Conservation (phyloP, 2,113 vertebrate genomes). For the Ageneiosus marmoratus region DNA sequence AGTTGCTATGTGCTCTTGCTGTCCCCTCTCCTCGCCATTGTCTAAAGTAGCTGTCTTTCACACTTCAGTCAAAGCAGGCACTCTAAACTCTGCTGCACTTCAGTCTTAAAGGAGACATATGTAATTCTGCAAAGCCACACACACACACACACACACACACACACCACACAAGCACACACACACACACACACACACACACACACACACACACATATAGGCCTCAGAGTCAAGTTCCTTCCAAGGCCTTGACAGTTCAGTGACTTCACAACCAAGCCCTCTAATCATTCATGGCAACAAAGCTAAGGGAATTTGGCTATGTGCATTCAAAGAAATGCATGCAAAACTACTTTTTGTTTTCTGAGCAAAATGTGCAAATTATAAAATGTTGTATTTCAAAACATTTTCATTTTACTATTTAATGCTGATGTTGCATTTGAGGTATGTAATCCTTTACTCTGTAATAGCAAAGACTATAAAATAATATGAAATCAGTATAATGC, state of each 20-base stretch:
- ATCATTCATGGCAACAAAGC: conserved; percentile 58
- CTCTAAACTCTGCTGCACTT: conserved; percentile 52
- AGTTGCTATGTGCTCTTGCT: conserved; percentile 65
- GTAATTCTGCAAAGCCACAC: conserved; percentile 22
- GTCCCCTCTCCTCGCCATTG: conserved; percentile 49
- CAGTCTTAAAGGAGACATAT: conserved; percentile 62
- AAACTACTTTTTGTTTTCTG: neutral
- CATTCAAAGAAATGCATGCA: conserved; percentile 1
- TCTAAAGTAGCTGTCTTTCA: conserved; percentile 56
- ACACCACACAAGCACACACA: no score
- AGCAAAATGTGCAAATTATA: neutral
- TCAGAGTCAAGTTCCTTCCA: conserved; percentile 67
- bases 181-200: conserved; percentile 31
- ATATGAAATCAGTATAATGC: neutral
- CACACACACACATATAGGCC: conserved; percentile 16
- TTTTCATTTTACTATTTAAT: conserved; percentile 3
- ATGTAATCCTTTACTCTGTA: neutral
- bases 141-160: conserved; percentile 10
- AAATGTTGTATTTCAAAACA: neutral
- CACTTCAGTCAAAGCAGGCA: conserved; percentile 44
- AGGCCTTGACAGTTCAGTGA: conserved; percentile 62
- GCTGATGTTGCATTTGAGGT: neutral
- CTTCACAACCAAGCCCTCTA: conserved; percentile 61
- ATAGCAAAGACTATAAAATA: neutral
- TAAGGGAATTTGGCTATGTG: conserved; percentile 43